Evolutionary conservation across 2,888 invertebrate genomes (phyloP), one percentile per base, ranked within the genome.

Genomic region (Gibbula magus): DNA sequence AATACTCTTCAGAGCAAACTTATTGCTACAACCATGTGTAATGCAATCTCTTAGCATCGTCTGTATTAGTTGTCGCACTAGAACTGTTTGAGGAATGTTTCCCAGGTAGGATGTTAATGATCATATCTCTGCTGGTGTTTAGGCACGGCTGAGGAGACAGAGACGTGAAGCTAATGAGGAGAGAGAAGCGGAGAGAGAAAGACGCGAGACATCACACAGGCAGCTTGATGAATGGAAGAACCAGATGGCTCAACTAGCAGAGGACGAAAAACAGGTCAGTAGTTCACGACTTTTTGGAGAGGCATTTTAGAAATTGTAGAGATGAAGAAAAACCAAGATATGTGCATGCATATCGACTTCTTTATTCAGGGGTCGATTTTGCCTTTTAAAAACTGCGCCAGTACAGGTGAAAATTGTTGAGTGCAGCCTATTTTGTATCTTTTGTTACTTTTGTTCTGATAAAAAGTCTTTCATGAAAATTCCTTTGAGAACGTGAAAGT

Each of bases 151-250:
- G 56, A 89, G 85, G 77, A 91, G 92, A 51, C 93, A 94, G 25
- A 95, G 94, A 87, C 93, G 94, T 84, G 91, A 93, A 83, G 91
- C 94, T 81, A 86, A 94, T 83, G 94, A 94, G 85, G 93, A 94
- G 90, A 92, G 93, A 66, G 90, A 92, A 51, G 87, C 90, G 67
- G 94, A 94, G 85, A 90, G 93, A 84, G 92, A 93, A 13, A 91
- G 94, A 79, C 91, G 93, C 83, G 84, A 87, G 54, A 75, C 94
- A 85, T 92, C 94, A 77, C 95, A 96, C 80, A 93, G 94, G 78
- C 93, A 94, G 84, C 95, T 95, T 85, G 95, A 96, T 93, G 94
- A 94, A 70, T 95, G 96, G 94, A 93, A 82, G 82, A 94, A 95
- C 84, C 94, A 94, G 81, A 95, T 95, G 89, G 94, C 95, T 86